A percentile compares a stretch with the other conserved stretches of the same genome.
Conservation (phyloP, 2,113 vertebrate species). For the Coracopsis vasa region DNA sequence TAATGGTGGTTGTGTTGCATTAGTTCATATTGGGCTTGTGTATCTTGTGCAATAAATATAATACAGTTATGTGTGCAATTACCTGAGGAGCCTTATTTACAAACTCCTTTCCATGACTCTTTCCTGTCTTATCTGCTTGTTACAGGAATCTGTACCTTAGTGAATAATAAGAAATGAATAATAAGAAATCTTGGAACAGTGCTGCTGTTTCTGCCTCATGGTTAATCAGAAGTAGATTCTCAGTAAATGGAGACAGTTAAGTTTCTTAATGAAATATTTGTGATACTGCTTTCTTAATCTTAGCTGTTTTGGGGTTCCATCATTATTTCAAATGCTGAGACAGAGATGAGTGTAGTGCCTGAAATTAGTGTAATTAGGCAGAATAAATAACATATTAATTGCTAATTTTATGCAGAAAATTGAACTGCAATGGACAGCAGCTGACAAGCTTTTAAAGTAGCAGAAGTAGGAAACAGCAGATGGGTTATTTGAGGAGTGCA, state of each 20-base stretch:
- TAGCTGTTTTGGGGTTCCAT: not conserved
- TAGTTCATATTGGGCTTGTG: not conserved
- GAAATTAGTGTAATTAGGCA: not conserved
- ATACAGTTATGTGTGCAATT: not conserved
- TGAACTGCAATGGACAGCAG: conserved; percentile 31
- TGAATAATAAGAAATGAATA: too few species aligned
- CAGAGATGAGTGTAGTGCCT: not conserved
- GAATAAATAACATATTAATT: conserved; percentile 42
- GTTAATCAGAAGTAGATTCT: not conserved
- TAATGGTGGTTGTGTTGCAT: not conserved
- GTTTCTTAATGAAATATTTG: conserved; percentile 14
- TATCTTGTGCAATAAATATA: not conserved
- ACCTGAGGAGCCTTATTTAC: not conserved
- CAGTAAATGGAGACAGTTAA: not conserved
- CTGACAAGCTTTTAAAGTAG: conserved; percentile 65
- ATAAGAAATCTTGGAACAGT: not conserved
- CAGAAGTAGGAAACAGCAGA: conserved; percentile 42
- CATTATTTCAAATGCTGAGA: not conserved
- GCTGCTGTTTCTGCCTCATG: not conserved
- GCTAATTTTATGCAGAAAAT: conserved; percentile 20
- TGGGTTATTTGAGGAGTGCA: conserved; percentile 63
- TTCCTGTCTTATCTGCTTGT: not conserved
- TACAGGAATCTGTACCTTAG: not conserved
- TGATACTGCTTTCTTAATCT: not conserved
- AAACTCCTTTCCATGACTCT: not conserved